phyloP scores from a whole-genome alignment of 2,797 vertebrate genomes.

The Hypotaenidia philippensis region DNA sequence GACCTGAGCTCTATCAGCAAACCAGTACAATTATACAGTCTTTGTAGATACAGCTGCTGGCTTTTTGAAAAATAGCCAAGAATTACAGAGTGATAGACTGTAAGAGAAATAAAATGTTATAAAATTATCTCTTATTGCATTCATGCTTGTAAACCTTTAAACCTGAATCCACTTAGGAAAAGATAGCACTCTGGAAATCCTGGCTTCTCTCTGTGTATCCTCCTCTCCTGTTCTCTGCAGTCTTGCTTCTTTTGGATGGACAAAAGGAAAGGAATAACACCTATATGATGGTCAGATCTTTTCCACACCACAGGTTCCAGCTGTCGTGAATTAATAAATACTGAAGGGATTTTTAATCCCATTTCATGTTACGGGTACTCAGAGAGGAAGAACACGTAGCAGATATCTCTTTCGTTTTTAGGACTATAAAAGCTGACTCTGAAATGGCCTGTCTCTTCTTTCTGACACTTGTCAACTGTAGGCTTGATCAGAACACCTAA shows the following conservation, averaged over 20 bases:
- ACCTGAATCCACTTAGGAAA: not conserved
- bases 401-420: not conserved
- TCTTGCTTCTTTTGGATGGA: not conserved
- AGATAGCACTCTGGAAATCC: not conserved
- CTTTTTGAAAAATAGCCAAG: not conserved
- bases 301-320: not conserved
- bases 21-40: slow-evolving; percentile 12
- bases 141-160: not conserved
- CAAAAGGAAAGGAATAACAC: not conserved
- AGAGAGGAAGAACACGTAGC: not conserved
- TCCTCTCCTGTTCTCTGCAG: not conserved
- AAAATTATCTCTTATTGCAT: not conserved
- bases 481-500: not conserved
- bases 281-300: not conserved
- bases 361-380: not conserved
- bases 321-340: not conserved
- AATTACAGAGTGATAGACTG: not conserved
- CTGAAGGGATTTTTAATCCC: not conserved
- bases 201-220: not conserved
- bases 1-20: not conserved
- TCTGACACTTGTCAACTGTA: not conserved
- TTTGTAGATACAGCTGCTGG: not conserved
- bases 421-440: not conserved
- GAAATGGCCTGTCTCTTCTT: not conserved
- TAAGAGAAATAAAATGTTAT: not conserved